Base-by-base conservation (phyloP, 2,797 vertebrate species). In the Limnodromus scolopaceus region DNA sequence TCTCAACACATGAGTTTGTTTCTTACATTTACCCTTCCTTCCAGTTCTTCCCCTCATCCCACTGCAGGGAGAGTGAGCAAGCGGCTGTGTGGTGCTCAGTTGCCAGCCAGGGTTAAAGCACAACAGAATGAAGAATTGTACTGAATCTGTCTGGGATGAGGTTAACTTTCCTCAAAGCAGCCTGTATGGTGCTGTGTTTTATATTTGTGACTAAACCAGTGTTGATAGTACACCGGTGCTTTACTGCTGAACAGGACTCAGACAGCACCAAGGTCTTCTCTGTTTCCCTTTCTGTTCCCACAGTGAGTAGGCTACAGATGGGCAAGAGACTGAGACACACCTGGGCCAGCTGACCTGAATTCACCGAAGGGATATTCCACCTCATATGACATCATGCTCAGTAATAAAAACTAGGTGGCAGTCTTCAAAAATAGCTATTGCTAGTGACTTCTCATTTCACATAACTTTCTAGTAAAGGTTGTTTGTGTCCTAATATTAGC, bases 21-120 rank as follows among this genome's bases (percentile, higher is more conserved):
- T 32, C 24, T 70, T 24, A 45, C 7, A 60, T 81, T 81, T 81
- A 4, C 18, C 12, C 9, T 84, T 77, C 12, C 8, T 84, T 77
- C 45, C 12, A 41, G 1, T 81, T 84, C 16, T 54, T 11, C 4
- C 2, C 9, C 30, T 5, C 7, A 51, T 71, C 4, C 8, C 16
- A 51, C 5, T 3, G 4, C 11, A 1, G 3, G 7, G 5, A 60
- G 17, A 48, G 18, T 2, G 12, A 70, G 11, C 0, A 0, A n/a
- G n/a, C 1, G 3, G 7, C 27, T 66, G 13, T 3, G 0, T 15
- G 54, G 5, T 45, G 6, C 14, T 68, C 28, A 11, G 46, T 25
- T 25, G 4, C 27, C 3, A 1, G 4, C 3, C 5, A 2, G 7
- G 11, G 2, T 58, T 76, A 72, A 91, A 86, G 8, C 24, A 48